A percentile compares a stretch with the other conserved stretches of the same genome.
Evolutionary conservation across 2,888 invertebrate species (phyloP).

Genomic region (Acronicta psi): DNA sequence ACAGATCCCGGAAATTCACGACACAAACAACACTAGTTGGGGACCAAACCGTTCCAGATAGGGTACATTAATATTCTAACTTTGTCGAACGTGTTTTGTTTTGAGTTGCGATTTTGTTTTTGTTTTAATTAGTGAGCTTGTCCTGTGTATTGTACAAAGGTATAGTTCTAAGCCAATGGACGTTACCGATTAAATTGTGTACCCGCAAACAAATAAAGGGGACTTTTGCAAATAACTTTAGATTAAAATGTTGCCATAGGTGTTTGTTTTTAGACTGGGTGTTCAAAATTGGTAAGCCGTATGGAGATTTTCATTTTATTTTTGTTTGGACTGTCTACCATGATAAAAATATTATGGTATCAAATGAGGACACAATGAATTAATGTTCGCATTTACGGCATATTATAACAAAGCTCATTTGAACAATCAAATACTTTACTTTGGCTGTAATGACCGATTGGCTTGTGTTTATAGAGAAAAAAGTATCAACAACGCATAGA

Average conservation of each 20-base stretch:
- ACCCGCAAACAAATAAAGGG: constrained; percentile 28
- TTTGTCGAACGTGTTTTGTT: constrained; percentile 81
- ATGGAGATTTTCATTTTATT: too few relatives aligned
- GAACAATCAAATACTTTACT: not conserved
- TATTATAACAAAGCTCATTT: not conserved
- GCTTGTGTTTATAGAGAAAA: too few relatives aligned
- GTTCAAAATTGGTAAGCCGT: too few relatives aligned
- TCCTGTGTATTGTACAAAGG: constrained; percentile 28
- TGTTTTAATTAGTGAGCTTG: constrained; percentile 72
- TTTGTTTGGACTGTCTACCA: too few relatives aligned
- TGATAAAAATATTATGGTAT: too few relatives aligned
- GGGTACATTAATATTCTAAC: constrained; percentile 84
- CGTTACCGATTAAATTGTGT: constrained; percentile 49
- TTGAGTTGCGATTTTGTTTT: constrained; percentile 69
- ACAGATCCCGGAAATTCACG: constrained; percentile 20
- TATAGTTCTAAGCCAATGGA: constrained; percentile 38
- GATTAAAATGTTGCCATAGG: constrained; percentile 19
- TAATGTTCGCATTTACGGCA: too few relatives aligned
- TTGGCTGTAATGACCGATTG: too few relatives aligned
- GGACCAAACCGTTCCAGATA: constrained; percentile 55
- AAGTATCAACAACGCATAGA: too few relatives aligned
- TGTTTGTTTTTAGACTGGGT: not conserved
- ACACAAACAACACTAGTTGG: constrained; percentile 43
- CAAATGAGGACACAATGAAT: too few relatives aligned
- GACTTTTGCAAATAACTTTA: constrained; percentile 29